Evolutionary conservation across 2,888 invertebrate genomes (phyloP).

Genomic region (Boloria euphrosyne): DNA sequence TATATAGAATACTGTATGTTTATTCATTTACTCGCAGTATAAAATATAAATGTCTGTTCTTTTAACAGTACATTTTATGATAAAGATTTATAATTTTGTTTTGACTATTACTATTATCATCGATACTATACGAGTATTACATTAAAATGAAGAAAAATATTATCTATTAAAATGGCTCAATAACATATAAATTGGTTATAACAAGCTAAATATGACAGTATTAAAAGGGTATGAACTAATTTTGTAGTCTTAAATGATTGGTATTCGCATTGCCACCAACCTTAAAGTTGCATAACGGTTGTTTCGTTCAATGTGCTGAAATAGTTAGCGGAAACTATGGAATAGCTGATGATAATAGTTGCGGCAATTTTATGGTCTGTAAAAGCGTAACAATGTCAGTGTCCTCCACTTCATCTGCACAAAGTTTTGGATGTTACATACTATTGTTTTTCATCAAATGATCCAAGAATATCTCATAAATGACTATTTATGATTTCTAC

Average conservation of each 20-base stretch:
- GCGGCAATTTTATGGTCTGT: constrained; percentile 71
- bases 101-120: too few species aligned
- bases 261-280: constrained; percentile 26
- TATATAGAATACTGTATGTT: too few species aligned
- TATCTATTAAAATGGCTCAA: too few species aligned
- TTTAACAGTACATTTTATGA: too few species aligned
- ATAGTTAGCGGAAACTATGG: constrained; percentile 62
- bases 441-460: constrained; percentile 29
- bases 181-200: background rate
- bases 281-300: constrained; percentile 55
- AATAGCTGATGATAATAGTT: constrained; percentile 59
- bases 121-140: too few species aligned
- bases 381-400: constrained; percentile 68
- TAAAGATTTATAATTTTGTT: too few species aligned
- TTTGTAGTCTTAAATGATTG: background rate
- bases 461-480: constrained; percentile 20
- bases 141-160: too few species aligned
- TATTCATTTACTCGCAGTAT: too few species aligned
- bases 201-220: background rate
- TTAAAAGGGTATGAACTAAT: background rate
- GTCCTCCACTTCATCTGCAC: constrained; percentile 51
- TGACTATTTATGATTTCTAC: constrained; percentile 30
- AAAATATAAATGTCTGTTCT: too few species aligned
- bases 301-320: constrained; percentile 37
- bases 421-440: constrained; percentile 31